phyloP scores from a whole-genome alignment of 2,113 vertebrate species.

The Cephalopterus ornatus region DNA sequence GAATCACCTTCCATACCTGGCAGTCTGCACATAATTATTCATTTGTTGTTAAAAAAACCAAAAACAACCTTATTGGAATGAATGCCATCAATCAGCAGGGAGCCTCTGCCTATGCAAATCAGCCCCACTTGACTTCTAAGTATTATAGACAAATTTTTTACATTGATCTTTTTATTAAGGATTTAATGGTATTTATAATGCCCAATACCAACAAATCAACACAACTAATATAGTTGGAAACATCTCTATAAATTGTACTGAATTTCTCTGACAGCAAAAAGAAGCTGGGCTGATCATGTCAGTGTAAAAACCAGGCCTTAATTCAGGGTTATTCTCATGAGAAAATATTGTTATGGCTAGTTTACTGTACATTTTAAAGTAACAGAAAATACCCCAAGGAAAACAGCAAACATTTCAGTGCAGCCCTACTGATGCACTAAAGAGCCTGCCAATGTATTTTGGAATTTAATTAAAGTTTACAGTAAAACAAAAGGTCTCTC shows the following conservation, averaged over 20 bases:
- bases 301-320: constrained; percentile 39
- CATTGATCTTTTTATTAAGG: constrained; percentile 17
- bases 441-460: neutral
- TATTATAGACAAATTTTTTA: neutral
- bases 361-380: constrained; percentile 26
- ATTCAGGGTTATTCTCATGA: constrained; percentile 20
- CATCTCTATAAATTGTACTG: neutral
- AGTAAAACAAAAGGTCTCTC: constrained; percentile 16
- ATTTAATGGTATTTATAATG: neutral
- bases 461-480: constrained; percentile 33
- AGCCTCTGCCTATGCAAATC: constrained; percentile 18
- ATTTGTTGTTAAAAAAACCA: constrained; percentile 44
- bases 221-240: neutral
- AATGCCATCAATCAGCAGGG: constrained; percentile 33
- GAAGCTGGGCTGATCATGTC: constrained; percentile 32
- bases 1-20: neutral
- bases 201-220: neutral
- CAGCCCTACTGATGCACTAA: constrained; percentile 6
- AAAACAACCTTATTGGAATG: constrained; percentile 27
- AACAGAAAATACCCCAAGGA: constrained; percentile 32
- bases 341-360: constrained; percentile 25
- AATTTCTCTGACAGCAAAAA: constrained; percentile 45
- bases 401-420: constrained; percentile 33
- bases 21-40: constrained; percentile 26
- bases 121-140: neutral